Evolutionary conservation across 2,888 invertebrate genomes (phyloP), one percentile per base, ranked within the genome.

Genomic region (Lasioglossum calceatum): DNA sequence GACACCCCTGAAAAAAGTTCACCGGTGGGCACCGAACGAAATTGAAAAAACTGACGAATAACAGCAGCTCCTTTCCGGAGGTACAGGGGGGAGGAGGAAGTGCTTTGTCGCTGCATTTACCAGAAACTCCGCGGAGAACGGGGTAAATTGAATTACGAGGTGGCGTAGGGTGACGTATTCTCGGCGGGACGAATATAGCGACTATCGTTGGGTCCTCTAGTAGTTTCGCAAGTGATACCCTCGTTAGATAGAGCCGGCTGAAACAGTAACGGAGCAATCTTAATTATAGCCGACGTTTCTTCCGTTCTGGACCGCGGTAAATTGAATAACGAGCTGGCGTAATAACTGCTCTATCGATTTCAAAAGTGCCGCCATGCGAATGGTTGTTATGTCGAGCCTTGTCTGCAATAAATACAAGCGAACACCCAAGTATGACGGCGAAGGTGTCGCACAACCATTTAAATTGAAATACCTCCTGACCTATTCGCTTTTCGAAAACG

Each of bases 121-220:
- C 54, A 54, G 84, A 78, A 77, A 73, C 61, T 86, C 77, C 47
- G 36, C 2, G 27, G 79, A 77, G 87, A 75, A 81, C 83, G 72
- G 75, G 54, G 42, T 61, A 89, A 89, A 90, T 89, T 85, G 78
- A 81, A 87, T 87, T 85, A 88, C 79, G 44, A 67, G 61, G 64
- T 64, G 64, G 58, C 73, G 58, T 32, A 23, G 70, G 77, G 23
- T 61, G 83, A 87, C 27, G 81, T 80, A 70, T 42, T 70, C 70
- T 70, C 70, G 14, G n/a, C 12, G 70, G 70, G 70, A 70, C 70
- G 12, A 70, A 23, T 70, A 70, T 70, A n/a, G 70, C 1, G 39
- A 42, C 23, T 70, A n/a, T 23, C 39, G 10, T 42, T 36, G 70
- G 70, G 23, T 23, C n/a, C 39, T 39, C 23, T n/a, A 42, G 70